Base-by-base conservation (phyloP, 2,797 vertebrate species). In the Argya squamiceps region DNA sequence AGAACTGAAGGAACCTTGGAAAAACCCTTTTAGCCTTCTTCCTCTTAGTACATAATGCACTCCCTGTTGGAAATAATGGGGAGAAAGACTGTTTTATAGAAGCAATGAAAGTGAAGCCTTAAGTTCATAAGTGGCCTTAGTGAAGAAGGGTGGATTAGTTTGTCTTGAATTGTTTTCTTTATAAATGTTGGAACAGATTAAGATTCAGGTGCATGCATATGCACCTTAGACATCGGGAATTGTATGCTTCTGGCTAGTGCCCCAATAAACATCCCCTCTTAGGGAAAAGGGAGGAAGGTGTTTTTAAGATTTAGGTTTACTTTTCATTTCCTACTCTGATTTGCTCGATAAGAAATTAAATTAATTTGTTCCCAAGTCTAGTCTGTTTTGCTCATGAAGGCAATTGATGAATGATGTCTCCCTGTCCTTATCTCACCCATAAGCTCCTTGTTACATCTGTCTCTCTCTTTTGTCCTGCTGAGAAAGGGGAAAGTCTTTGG, bases 21-120 rank as follows among this genome's bases (percentile, higher is more conserved):
- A 97, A 94, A 92, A 73, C 23, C 49, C 50, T 96, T 52, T 80
- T 41, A 93, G 79, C 76, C 15, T 69, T 73, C 73, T 86, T 94
- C 37, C 19, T 92, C 23, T 46, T 69, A 41, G 47, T 43, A 36
- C 36, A 69, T 71, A 95, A 92, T 85, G 55, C 24, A 43, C 6
- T 76, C 52, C 77, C 9, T 89, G 43, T 77, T 89, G 37, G 43
- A 94, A 93, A 65, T 79, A 70, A 67, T 18, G 41, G 59, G 41
- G 56, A 91, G 37, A 80, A 91, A 79, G 37, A 55, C 16, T 67
- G 34, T 74, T 83, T 84, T 69, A 87, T 53, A 52, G 53, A 75
- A 53, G 43, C 53, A 83, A 20, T 53, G 29, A 34, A 87, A 65
- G 22, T 37, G 44, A 92, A 84, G n/a, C 36, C 52, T 88, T 65